Percentiles rank a stretch among this genome's conserved stretches.
Conservation (phyloP, 2,888 invertebrate genomes). For the Eubasilissa splendida region DNA sequence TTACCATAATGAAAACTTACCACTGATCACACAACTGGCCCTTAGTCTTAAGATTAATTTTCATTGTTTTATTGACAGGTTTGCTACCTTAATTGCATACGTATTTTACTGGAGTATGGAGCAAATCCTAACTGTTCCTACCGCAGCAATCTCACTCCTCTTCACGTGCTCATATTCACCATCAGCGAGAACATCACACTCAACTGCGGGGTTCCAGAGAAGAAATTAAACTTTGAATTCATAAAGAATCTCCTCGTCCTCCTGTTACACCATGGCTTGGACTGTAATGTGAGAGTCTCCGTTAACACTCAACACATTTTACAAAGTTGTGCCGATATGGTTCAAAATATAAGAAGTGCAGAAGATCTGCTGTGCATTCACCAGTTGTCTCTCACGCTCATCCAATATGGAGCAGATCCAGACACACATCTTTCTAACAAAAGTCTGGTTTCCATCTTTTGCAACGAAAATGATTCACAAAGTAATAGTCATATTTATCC, state of each 20-base stretch:
- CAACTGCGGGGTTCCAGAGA: conserved; percentile 76
- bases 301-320: conserved; percentile 79
- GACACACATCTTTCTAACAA: conserved; percentile 74
- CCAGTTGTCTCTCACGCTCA: conserved; percentile 78
- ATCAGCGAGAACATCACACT: conserved; percentile 81
- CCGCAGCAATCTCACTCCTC: conserved; percentile 78
- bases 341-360: conserved; percentile 76
- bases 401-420: conserved; percentile 84
- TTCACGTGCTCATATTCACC: conserved; percentile 81
- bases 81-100: conserved; percentile 80
- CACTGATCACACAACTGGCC: too few species aligned
- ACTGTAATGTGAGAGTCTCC: conserved; percentile 75
- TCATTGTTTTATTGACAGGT: conserved; percentile 67
- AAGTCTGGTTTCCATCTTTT: conserved; percentile 62
- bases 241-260: conserved; percentile 79
- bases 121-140: conserved; percentile 83
- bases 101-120: conserved; percentile 79
- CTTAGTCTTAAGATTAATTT: too few species aligned
- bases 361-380: conserved; percentile 80
- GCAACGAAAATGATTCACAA: conserved; percentile 55
- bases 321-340: conserved; percentile 80
- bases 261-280: conserved; percentile 78
- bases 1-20: too few species aligned
- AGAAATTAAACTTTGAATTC: conserved; percentile 79
- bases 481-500: conserved; percentile 51